Conservation (phyloP, 2,113 vertebrate genomes). For the Papio anubis region DNA sequence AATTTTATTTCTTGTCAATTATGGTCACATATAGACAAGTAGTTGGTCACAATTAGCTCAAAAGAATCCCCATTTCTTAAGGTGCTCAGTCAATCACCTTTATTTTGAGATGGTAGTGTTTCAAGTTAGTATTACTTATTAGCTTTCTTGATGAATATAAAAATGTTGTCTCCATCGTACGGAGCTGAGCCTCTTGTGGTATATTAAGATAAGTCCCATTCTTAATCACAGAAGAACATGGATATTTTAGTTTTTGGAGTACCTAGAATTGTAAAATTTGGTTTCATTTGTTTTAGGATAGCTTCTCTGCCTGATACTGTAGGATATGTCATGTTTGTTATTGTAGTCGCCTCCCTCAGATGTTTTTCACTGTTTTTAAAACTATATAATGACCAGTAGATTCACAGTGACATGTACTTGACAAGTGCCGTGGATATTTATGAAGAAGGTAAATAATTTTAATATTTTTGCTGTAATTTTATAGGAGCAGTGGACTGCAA, state of each 20-base stretch:
- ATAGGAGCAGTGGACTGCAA: slow-evolving; percentile 41
- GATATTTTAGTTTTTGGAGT: slow-evolving; percentile 14
- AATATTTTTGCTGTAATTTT: slow-evolving; percentile 62
- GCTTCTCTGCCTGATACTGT: neutral
- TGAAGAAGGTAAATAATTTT: slow-evolving; percentile 17
- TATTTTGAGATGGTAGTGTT: neutral
- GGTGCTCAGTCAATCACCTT: slow-evolving; percentile 45
- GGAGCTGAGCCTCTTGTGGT: neutral
- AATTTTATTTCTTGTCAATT: neutral
- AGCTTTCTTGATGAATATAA: neutral
- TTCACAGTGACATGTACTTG: neutral
- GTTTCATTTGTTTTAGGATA: neutral
- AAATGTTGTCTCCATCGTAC: neutral
- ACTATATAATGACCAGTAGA: neutral
- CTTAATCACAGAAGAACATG: slow-evolving; percentile 1
- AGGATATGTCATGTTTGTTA: neutral
- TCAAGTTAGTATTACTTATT: neutral
- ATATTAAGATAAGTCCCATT: neutral
- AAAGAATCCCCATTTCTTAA: slow-evolving; percentile 45
- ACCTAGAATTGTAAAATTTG: neutral
- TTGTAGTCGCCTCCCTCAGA: neutral
- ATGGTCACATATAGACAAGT: neutral
- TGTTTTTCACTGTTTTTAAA: neutral
- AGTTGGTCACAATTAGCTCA: neutral
- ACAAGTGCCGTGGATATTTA: neutral